phyloP scores from a whole-genome alignment of 1,140 invertebrate genomes.

The Rhynchophorus ferrugineus region DNA sequence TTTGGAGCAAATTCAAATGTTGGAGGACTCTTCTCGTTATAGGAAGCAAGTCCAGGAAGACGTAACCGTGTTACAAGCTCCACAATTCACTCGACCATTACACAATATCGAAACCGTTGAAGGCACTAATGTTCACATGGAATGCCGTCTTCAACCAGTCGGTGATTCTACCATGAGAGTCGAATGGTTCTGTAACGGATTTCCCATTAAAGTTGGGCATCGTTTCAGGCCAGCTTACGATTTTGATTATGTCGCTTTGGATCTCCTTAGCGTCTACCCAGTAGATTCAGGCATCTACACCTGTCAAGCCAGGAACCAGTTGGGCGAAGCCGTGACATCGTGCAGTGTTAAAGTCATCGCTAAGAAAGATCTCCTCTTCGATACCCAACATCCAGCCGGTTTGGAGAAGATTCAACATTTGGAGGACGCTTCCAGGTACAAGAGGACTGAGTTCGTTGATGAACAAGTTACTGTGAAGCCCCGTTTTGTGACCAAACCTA shows the following conservation, averaged over 20 bases:
- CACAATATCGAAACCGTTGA: constrained; percentile 89
- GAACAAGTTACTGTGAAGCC: constrained; percentile 77
- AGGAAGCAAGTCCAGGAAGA: constrained; percentile 65
- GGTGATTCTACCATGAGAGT: constrained; percentile 93
- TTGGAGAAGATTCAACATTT: constrained; percentile 86
- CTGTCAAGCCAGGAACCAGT: constrained; percentile 82
- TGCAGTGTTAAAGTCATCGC: constrained; percentile 81
- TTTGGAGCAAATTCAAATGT: constrained; percentile 86
- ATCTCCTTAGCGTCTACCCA: constrained; percentile 91
- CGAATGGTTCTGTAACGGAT: constrained; percentile 95
- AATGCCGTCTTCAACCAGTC: constrained; percentile 86
- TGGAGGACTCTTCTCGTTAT: constrained; percentile 80
- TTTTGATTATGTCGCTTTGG: constrained; percentile 95
- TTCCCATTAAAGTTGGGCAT: constrained; percentile 80
- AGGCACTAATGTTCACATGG: constrained; percentile 86
- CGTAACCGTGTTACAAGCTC: constrained; percentile 70
- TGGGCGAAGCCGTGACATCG: constrained; percentile 91
- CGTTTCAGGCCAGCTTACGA: constrained; percentile 94
- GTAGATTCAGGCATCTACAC: constrained; percentile 96
- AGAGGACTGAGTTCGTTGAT: constrained; percentile 72
- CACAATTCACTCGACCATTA: constrained; percentile 77
- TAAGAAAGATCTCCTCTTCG: constrained; percentile 77
- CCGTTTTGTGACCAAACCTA: constrained; percentile 76
- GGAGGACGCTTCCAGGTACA: constrained; percentile 80
- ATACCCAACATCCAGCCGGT: constrained; percentile 79